Evolutionary conservation across 2,888 invertebrate genomes (phyloP).

Genomic region (Junonia oenone): DNA sequence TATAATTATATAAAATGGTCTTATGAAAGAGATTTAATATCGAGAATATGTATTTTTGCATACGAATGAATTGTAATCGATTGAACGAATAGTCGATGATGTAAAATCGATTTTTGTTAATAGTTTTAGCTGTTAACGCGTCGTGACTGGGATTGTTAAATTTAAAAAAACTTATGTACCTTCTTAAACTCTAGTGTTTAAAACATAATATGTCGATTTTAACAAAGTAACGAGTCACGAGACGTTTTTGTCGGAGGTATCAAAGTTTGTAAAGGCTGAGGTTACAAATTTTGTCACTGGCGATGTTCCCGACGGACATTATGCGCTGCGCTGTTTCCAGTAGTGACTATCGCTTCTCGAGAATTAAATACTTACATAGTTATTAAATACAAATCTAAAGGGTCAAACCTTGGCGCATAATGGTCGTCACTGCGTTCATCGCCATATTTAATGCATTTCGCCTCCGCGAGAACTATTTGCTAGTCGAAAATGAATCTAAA

Average conservation of each 20-base stretch:
- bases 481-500: constrained; percentile 71
- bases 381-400: background rate
- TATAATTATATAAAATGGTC: constrained; percentile 35
- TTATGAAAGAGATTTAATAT: constrained; percentile 64
- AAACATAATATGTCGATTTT: constrained; percentile 14
- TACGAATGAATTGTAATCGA: constrained; percentile 39
- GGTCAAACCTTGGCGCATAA: background rate
- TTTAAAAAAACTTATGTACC: constrained; percentile 1
- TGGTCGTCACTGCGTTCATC: background rate
- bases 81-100: constrained; percentile 14
- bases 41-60: constrained; percentile 57
- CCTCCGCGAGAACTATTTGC: constrained; percentile 34
- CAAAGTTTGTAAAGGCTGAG: background rate
- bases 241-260: constrained; percentile 15
- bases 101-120: constrained; percentile 13
- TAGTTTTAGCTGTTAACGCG: constrained; percentile 12
- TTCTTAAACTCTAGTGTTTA: constrained; percentile 1
- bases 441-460: background rate
- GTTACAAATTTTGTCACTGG: background rate
- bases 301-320: background rate
- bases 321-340: background rate
- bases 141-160: constrained; percentile 18
- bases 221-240: constrained; percentile 15
- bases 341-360: background rate
- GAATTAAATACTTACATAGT: background rate